Evolutionary conservation across 1,140 invertebrate genomes (phyloP), one percentile per base, ranked within the genome.

Genomic region (Archegozetes longisetosus): DNA sequence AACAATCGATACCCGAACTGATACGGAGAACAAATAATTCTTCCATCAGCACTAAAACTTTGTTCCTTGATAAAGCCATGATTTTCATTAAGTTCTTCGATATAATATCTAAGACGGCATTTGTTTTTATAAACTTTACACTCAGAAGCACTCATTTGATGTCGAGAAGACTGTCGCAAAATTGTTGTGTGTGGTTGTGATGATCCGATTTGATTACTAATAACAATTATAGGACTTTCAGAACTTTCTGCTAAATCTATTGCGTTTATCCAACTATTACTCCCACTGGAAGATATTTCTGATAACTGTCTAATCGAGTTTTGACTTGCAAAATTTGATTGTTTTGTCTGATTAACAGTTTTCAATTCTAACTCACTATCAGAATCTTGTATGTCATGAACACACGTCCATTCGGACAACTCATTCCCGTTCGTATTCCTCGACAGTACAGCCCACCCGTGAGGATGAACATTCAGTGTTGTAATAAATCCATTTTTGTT

Each of bases 401-500:
- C 80, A 70, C 87, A 90, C 2, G 87, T 91, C 86, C 86, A 93
- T 83, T 93, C 88, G 50, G 86, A 84, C 65, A 79, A 80, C 69
- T 92, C 86, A 68, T 86, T 82, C 62, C 80, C 80, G 65, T 83
- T 88, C 23, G 89, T 84, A 73, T 92, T 93, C 61, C 89, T 78
- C 28, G 86, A 88, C 25, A 91, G 70, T 13, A 84, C 84, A 71
- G 84, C 86, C 84, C 88, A 91, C 2, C 88, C 88, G 68, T 89
- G 82, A 3, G 90, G 90, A 75, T 95, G 89, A 62, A 95, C 81
- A 76, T 91, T 84, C 49, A 91, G 73, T 20, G 88, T 88, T 64
- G 86, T 85, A 64, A 94, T 86, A 55, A 89, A 84, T 73, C 90
- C 85, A 0, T 88, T 88, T 65, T 90, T 86, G 70, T 91, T 85